Conservation (phyloP, 2,797 vertebrate species). For the Vultur gryphus region DNA sequence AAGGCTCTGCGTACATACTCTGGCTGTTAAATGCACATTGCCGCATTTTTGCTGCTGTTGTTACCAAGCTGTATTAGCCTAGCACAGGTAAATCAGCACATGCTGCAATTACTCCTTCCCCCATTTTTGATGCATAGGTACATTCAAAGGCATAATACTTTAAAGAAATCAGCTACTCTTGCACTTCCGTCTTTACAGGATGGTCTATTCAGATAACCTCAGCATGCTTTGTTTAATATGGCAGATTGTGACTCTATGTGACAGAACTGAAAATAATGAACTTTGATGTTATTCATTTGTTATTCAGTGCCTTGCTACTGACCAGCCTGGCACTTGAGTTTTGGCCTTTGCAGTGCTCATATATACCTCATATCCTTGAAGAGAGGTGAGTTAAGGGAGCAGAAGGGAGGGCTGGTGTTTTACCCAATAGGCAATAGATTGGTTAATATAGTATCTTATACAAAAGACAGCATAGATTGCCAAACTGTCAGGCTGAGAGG, state of each 20-base stretch:
- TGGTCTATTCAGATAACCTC: not conserved
- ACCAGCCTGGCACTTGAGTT: not conserved
- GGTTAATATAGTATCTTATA: not conserved
- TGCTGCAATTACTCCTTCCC: not conserved
- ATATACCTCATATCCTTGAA: not conserved
- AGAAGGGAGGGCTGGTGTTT: not conserved
- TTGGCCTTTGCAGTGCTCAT: not conserved
- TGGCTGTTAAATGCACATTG: not conserved
- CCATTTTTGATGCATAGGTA: not conserved
- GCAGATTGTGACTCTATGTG: not conserved
- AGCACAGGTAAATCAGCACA: not conserved
- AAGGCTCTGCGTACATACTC: not conserved
- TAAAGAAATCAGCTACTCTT: not conserved
- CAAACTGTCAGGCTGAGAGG: not conserved
- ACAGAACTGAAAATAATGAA: not conserved
- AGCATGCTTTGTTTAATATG: not conserved
- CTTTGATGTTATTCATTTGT: not conserved
- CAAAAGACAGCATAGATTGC: not conserved
- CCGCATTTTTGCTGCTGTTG: not conserved
- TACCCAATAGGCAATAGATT: not conserved
- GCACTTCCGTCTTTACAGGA: not conserved
- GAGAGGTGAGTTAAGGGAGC: not conserved
- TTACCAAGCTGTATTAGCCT: not conserved
- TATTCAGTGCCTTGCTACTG: not conserved
- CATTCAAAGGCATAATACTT: not conserved